Evolutionary conservation across 2,888 invertebrate genomes (phyloP).

Genomic region (Pollenia griseotomentosa): DNA sequence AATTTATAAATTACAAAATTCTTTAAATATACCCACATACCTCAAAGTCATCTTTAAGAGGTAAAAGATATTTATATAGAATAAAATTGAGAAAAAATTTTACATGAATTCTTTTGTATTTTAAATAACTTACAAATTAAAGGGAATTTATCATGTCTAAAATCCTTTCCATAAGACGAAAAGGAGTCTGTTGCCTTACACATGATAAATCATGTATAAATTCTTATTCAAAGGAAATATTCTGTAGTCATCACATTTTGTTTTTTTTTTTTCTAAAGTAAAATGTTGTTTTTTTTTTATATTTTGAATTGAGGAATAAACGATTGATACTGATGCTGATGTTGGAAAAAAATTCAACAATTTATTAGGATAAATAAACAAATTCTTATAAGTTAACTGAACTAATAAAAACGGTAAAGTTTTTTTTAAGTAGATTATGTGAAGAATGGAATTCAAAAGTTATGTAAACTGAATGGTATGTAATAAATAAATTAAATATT

Average conservation of each 20-base stretch:
- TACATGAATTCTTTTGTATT: slow-evolving; percentile 42
- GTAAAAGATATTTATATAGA: slow-evolving; percentile 1
- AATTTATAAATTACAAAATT: slow-evolving; percentile 48
- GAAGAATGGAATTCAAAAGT: no score
- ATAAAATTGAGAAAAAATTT: not conserved
- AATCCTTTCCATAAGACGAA: not conserved
- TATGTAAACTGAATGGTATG: no score
- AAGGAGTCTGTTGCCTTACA: not conserved
- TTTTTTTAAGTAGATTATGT: no score
- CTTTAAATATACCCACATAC: slow-evolving; percentile 2
- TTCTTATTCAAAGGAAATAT: slow-evolving; percentile 3
- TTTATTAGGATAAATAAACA: slow-evolving; percentile 12
- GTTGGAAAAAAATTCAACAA: not conserved
- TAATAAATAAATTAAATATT: no score
- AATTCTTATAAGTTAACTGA: not conserved
- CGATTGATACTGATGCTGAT: not conserved
- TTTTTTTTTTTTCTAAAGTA: not conserved
- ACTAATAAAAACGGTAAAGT: not conserved
- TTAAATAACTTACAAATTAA: slow-evolving; percentile 41
- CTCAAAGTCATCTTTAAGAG: slow-evolving; percentile 26
- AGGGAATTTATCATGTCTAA: slow-evolving; percentile 16
- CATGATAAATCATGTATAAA: not conserved
- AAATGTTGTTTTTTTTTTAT: not conserved
- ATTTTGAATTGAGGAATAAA: not conserved
- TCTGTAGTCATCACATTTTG: not conserved